Evolutionary conservation across 2,113 vertebrate genomes (phyloP).

Genomic region (Python bivittatus): DNA sequence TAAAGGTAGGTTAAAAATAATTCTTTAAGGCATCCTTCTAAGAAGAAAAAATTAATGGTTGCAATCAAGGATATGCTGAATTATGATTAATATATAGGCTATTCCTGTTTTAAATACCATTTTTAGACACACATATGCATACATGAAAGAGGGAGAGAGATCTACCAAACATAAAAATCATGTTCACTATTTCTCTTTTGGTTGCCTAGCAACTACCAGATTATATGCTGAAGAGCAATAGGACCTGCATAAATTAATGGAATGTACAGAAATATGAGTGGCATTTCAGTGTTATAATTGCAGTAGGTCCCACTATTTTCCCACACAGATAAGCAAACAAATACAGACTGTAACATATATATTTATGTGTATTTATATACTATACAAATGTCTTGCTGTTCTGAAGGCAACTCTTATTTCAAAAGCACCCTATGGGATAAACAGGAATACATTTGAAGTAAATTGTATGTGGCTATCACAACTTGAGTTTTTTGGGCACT

Average conservation of each 20-base stretch:
- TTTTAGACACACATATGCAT: constrained; percentile 16
- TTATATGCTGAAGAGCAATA: constrained; percentile 69
- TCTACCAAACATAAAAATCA: constrained; percentile 67
- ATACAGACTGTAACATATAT: not conserved
- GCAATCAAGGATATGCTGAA: constrained; percentile 31
- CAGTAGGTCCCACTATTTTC: constrained; percentile 38
- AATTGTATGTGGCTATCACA: not conserved
- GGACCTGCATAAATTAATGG: constrained; percentile 77
- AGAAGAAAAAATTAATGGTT: constrained; percentile 36
- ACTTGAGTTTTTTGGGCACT: not conserved
- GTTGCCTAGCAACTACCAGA: constrained; percentile 80
- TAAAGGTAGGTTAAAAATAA: not conserved
- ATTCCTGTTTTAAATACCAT: constrained; percentile 59
- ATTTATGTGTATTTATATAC: constrained; percentile 15
- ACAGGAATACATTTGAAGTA: not conserved
- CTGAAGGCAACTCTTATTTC: constrained; percentile 17
- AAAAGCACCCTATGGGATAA: not conserved
- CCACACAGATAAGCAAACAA: constrained; percentile 33
- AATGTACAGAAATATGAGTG: constrained; percentile 62
- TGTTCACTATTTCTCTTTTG: constrained; percentile 64
- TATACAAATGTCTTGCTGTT: not conserved
- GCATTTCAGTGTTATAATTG: constrained; percentile 40
- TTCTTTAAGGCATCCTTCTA: constrained; percentile 33
- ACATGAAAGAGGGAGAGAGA: constrained; percentile 68
- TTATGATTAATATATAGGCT: constrained; percentile 53